Evolutionary conservation across 1,140 invertebrate species (phyloP).

Genomic region (Hypsibius dujardini): DNA sequence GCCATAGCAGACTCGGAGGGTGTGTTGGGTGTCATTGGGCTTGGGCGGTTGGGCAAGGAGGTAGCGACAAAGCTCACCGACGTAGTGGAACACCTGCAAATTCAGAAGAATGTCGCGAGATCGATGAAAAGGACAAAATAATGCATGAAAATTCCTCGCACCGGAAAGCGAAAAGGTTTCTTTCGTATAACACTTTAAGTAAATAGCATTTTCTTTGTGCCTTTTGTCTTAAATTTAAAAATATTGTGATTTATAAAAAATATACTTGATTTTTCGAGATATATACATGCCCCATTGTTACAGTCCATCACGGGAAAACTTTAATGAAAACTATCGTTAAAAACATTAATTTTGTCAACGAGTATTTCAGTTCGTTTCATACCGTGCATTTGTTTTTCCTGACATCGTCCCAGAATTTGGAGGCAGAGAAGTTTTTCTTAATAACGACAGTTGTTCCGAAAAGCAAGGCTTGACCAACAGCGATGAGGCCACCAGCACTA

Average conservation of each 20-base stretch:
- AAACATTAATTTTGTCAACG: too few species aligned
- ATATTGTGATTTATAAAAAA: too few species aligned
- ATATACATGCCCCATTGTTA: too few species aligned
- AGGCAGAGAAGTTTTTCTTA: conserved; percentile 82
- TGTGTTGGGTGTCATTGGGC: conserved; percentile 62
- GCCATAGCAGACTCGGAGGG: conserved; percentile 69
- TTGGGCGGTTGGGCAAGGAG: conserved; percentile 62
- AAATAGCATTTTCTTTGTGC: too few species aligned
- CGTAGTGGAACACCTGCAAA: conserved; percentile 73
- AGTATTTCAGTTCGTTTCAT: conserved; percentile 30
- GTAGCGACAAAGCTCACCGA: conserved; percentile 96
- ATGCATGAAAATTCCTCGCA: too few species aligned
- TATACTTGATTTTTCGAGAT: too few species aligned
- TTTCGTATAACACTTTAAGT: too few species aligned
- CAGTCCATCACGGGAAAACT: too few species aligned
- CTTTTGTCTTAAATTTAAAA: too few species aligned
- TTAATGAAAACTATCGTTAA: too few species aligned
- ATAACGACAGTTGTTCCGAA: conserved; percentile 68
- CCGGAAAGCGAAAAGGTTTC: too few species aligned
- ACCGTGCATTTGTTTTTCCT: conserved; percentile 84
- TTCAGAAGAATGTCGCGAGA: conserved; percentile 5
- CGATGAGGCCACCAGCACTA: conserved; percentile 62
- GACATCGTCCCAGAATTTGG: conserved; percentile 84
- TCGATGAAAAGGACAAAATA: conserved; percentile 20
- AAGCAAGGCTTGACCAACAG: conserved; percentile 60